A percentile compares a stretch with the other conserved stretches of the same genome.
These are phyloP conservation scores for Salvelinus sp. DNA, from an alignment of 2,113 vertebrate species.

Conservation along the genomic window DNA sequence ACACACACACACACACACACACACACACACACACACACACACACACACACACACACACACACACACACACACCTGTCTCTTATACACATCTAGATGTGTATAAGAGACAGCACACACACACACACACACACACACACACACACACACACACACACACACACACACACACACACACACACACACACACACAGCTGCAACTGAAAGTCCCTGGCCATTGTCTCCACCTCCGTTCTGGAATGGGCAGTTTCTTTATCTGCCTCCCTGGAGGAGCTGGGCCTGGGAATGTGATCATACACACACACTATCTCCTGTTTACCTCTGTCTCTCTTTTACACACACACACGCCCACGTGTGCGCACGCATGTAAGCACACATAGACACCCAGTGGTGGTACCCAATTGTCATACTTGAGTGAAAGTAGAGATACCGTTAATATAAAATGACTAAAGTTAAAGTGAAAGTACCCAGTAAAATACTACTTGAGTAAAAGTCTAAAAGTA, in stretches of 20 bases:
- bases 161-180: no score
- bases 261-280: conserved; percentile 59
- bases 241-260: conserved; percentile 59
- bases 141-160: conserved; percentile 30
- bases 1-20: conserved; percentile 38
- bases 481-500: no score
- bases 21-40: conserved; percentile 25
- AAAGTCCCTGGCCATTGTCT: conserved; percentile 62
- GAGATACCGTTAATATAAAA: no score
- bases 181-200: conserved; percentile 34
- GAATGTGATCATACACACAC: conserved; percentile 57
- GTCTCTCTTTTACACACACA: conserved; percentile 31
- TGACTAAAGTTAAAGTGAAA: no score
- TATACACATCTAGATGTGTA: no score
- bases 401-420: no score
- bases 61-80: no score
- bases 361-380: conserved; percentile 3
- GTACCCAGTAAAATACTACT: no score
- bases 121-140: conserved; percentile 25
- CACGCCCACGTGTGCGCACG: conserved; percentile 32
- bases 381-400: not conserved
- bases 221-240: conserved; percentile 62
- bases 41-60: conserved; percentile 29
- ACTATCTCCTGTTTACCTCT: conserved; percentile 68
- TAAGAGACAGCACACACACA: conserved; percentile 41